Evolutionary conservation across 2,888 invertebrate species (phyloP).

Genomic region (Invenusta paracnida): DNA sequence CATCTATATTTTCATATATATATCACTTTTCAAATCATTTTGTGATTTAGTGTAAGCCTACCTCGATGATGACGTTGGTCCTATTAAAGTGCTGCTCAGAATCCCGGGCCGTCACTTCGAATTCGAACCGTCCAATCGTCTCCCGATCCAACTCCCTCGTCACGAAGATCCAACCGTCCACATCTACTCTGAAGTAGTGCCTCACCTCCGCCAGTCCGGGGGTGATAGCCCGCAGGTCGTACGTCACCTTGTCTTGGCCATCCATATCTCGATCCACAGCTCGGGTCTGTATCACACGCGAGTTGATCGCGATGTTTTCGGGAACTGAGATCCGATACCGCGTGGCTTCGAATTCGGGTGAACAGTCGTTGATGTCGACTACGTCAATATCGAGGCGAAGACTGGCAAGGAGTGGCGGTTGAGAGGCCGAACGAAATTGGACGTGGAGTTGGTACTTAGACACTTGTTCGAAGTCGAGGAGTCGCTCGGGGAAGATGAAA

Average conservation of each 20-base stretch:
- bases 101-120: background rate
- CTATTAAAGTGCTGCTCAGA: background rate
- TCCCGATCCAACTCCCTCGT: background rate
- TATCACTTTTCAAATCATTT: too few species aligned
- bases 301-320: constrained; percentile 16
- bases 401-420: constrained; percentile 3
- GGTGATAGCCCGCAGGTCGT: background rate
- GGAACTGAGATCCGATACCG: background rate
- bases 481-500: background rate
- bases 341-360: background rate
- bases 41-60: too few species aligned
- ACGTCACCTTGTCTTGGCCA: background rate
- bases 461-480: constrained; percentile 6
- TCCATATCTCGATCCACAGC: constrained; percentile 24
- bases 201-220: background rate
- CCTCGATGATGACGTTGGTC: background rate
- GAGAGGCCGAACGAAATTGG: background rate
- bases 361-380: constrained; percentile 10
- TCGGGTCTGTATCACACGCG: background rate
- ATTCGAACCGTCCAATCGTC: background rate
- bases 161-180: background rate
- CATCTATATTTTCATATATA: too few species aligned
- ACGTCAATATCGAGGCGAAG: background rate
- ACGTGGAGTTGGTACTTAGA: constrained; percentile 13
- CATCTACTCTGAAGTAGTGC: background rate